phyloP scores from a whole-genome alignment of 2,113 vertebrate genomes.

The Lucifuga dentata region DNA sequence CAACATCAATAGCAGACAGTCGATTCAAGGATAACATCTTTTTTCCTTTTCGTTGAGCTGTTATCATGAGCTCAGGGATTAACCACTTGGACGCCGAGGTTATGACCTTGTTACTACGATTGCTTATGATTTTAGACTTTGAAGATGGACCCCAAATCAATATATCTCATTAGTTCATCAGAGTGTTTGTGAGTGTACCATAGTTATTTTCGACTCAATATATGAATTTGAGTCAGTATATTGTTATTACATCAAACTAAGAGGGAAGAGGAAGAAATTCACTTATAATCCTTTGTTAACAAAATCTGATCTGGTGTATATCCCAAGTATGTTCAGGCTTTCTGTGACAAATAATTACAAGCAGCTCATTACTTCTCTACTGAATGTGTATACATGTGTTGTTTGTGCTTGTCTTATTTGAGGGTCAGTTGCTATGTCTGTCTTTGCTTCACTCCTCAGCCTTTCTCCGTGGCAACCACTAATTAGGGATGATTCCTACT shows the following conservation, averaged over 20 bases:
- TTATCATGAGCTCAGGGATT: conserved; percentile 82
- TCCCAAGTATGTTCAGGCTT: not conserved
- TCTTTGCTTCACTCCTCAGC: conserved; percentile 45
- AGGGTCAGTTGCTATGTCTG: conserved; percentile 36
- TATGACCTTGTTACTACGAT: conserved; percentile 85
- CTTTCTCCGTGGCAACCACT: conserved; percentile 65
- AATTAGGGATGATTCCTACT: conserved; percentile 75
- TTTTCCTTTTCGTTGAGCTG: conserved; percentile 63
- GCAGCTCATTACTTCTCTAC: conserved; percentile 30
- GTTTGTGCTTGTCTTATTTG: conserved; percentile 36
- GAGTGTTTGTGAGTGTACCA: not conserved
- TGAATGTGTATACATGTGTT: conserved; percentile 10
- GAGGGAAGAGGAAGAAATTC: not conserved
- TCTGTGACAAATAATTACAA: conserved; percentile 30
- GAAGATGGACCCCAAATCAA: conserved; percentile 86
- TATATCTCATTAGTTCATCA: conserved; percentile 68
- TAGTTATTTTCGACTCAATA: not conserved
- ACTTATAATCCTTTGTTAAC: not conserved
- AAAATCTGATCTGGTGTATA: not conserved
- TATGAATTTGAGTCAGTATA: not conserved
- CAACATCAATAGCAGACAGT: conserved; percentile 87
- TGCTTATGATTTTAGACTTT: conserved; percentile 93
- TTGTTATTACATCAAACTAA: not conserved
- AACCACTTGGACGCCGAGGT: conserved; percentile 86
- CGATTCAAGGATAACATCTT: conserved; percentile 83